These are phyloP conservation scores for Calycopis cecrops DNA, from an alignment of 1,140 invertebrate genomes.

Conservation along the genomic window DNA sequence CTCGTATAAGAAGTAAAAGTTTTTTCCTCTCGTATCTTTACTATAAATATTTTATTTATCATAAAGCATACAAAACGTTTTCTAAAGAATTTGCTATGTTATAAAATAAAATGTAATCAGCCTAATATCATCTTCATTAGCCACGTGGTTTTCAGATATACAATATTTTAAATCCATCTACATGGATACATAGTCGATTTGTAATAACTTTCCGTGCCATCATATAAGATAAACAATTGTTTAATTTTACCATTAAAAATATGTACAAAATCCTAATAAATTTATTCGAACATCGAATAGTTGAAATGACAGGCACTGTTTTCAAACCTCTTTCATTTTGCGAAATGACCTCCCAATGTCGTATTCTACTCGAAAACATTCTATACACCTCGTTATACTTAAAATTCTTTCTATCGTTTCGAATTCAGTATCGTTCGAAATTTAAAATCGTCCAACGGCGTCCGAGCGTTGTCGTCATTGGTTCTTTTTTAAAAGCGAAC, in stretches of 20 bases:
- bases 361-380: too few species aligned
- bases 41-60: too few species aligned
- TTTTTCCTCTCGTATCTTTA: too few species aligned
- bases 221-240: neutral
- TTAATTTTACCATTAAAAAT: neutral
- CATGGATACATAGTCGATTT: neutral
- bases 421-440: constrained; percentile 8
- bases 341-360: neutral
- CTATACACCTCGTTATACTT: neutral
- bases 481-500: neutral
- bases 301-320: constrained; percentile 5
- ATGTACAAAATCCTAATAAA: neutral
- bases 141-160: neutral
- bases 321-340: constrained; percentile 3
- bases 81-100: neutral
- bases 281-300: constrained; percentile 1
- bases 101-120: neutral
- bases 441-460: neutral
- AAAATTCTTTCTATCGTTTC: constrained; percentile 3
- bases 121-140: constrained; percentile 1
- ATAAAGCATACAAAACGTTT: too few species aligned
- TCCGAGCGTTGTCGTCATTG: neutral
- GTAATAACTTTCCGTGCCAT: neutral
- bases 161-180: constrained; percentile 1
- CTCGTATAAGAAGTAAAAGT: too few species aligned